Base-by-base conservation (phyloP, 2,113 vertebrate species). In the Delphinus delphis region DNA sequence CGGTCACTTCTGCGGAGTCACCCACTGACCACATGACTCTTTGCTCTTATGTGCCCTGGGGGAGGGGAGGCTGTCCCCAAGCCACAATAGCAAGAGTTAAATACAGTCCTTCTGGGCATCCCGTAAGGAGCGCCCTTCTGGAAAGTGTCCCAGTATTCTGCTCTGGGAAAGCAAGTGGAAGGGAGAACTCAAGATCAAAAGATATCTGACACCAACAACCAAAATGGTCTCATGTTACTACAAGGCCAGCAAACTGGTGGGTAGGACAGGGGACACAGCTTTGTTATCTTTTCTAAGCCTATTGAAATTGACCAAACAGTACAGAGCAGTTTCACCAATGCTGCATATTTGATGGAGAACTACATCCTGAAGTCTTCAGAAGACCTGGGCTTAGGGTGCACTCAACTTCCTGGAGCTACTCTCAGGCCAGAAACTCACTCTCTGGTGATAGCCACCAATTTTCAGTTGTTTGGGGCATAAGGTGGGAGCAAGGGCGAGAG, bases 361-460 rank as follows among this genome's bases (percentile, higher is more conserved):
- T 73, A 82, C 21, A 73, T 36, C 68, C 77, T 77, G 31, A 77
- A 60, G 5, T 88, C 77, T 73, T 95, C 85, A 95, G 71, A 41
- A 85, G 55, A 86, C 36, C 26, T 79, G 41, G 58, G 73, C 60
- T 76, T 83, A 82, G 50, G 28, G 36, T 77, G 92, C 70, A 79
- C 65, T 96, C 65, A n/a, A 10, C 88, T 93, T 96, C 89, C 79
- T 88, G 55, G 87, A 92, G 74, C 82, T 86, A 83, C 92, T 91
- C 53, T 53, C 53, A 53, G 44, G 26, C 83, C 63, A 89, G 85
- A 85, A 97, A 95, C 74, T 96, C 93, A 85, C 73, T 47, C 85
- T 82, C 92, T 86, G 50, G 44, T 67, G 47, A 90, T 15, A 86
- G 70, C 47, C 67, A 92, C 77, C n/a, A 71, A 58, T 86, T 83